Conservation (phyloP, 2,888 invertebrate species). For the Timema podura region DNA sequence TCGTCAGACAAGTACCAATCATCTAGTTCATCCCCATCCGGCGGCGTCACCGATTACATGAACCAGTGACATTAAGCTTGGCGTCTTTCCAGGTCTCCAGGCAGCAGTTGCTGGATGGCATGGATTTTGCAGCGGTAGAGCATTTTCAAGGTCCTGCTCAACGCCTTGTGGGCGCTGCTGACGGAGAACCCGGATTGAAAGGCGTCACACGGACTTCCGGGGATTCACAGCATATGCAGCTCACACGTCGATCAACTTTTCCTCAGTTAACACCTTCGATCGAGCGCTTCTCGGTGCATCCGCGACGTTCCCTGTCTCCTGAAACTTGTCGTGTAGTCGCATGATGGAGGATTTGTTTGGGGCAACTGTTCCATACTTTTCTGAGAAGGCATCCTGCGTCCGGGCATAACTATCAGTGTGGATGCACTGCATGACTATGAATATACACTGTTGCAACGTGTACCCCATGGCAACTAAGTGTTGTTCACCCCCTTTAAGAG, state of each 20-base stretch:
- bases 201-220: background rate
- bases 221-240: conserved; percentile 9
- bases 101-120: conserved; percentile 4
- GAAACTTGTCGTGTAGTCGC: conserved; percentile 3
- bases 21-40: conserved; percentile 14
- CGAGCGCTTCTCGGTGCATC: conserved; percentile 1
- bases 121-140: background rate
- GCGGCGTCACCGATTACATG: conserved; percentile 2
- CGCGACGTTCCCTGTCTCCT: background rate
- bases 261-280: background rate
- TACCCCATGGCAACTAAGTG: background rate
- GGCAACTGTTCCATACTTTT: background rate
- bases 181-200: background rate
- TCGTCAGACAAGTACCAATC: conserved; percentile 13
- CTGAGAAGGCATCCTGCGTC: background rate
- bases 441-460: background rate
- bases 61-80: conserved; percentile 14
- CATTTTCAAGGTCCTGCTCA: background rate
- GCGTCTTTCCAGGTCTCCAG: conserved; percentile 3
- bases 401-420: background rate
- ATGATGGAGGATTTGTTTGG: conserved; percentile 13
- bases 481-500: background rate
- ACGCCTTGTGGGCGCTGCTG: background rate
- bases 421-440: background rate
- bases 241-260: background rate